A percentile compares a stretch with the other conserved stretches of the same genome.
Evolutionary conservation across 2,888 invertebrate genomes (phyloP).

Genomic region (Halictus quadricinctus): DNA sequence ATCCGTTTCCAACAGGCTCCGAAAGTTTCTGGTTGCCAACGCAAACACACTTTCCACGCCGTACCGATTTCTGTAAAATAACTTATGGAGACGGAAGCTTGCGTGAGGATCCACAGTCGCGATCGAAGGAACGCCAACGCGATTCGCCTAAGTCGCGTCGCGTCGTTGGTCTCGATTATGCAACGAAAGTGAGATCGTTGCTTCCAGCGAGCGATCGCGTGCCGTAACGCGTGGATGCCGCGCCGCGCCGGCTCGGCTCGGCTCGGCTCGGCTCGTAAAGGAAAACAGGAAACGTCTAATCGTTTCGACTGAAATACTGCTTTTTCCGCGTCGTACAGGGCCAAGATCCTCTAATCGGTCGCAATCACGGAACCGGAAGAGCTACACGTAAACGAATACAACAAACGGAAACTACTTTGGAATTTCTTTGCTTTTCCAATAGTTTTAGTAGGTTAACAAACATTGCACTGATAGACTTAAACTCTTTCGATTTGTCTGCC

Average conservation of each 20-base stretch:
- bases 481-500: background rate
- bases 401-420: background rate
- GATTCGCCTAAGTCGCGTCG: background rate
- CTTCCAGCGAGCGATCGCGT: background rate
- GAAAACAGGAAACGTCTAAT: slow-evolving; percentile 11
- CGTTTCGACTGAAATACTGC: background rate
- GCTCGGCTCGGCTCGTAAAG: background rate
- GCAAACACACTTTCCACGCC: background rate
- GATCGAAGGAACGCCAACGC: background rate
- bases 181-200: slow-evolving; percentile 10
- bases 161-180: slow-evolving; percentile 5
- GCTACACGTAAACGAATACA: background rate
- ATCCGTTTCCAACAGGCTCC: background rate
- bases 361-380: slow-evolving; percentile 3
- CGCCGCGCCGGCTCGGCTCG: too few relatives aligned
- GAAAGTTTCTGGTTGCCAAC: background rate
- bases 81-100: background rate
- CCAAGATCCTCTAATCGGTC: background rate
- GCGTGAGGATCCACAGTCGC: background rate
- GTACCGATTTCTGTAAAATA: background rate
- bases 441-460: background rate
- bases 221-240: background rate
- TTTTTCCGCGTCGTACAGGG: background rate
- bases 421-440: background rate
- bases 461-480: background rate